Percentiles rank a stretch among this genome's conserved stretches.
These are phyloP conservation scores for Heterochromis multidens DNA, from an alignment of 2,113 vertebrate genomes.

Conservation along the genomic window DNA sequence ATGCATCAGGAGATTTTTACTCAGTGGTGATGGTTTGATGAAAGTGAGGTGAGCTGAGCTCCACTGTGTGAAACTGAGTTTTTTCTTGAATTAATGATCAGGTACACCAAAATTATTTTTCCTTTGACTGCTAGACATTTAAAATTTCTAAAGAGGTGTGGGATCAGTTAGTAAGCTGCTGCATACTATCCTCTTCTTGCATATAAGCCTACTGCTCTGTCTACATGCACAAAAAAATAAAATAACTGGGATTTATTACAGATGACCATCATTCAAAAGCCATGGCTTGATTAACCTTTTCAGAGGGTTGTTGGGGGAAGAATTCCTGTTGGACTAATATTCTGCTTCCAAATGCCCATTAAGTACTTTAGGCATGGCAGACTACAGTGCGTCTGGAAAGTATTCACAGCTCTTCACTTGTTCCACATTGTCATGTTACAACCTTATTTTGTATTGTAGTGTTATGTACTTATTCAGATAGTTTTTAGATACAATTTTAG, in stretches of 20 bases:
- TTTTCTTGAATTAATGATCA: not conserved
- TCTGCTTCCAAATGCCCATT: not conserved
- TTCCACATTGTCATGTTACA: no score
- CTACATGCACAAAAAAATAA: not conserved
- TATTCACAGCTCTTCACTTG: no score
- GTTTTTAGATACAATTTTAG: no score
- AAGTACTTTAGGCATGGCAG: not conserved
- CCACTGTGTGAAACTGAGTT: not conserved
- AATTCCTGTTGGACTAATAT: not conserved
- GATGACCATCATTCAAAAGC: not conserved
- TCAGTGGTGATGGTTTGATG: not conserved
- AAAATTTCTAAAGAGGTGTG: not conserved
- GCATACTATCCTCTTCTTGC: not conserved
- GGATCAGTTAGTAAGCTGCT: not conserved
- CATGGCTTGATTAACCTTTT: not conserved
- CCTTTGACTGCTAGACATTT: not conserved
- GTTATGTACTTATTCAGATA: no score
- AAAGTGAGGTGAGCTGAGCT: not conserved
- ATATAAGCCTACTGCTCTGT: not conserved
- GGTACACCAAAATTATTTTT: not conserved
- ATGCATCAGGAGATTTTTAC: no score
- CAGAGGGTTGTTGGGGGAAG: no score
- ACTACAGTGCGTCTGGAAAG: no score
- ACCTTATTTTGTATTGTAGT: no score
- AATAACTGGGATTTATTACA: not conserved